These are phyloP conservation scores for Vulpes ferrilata DNA, from an alignment of 2,113 vertebrate species.

Conservation along the genomic window DNA sequence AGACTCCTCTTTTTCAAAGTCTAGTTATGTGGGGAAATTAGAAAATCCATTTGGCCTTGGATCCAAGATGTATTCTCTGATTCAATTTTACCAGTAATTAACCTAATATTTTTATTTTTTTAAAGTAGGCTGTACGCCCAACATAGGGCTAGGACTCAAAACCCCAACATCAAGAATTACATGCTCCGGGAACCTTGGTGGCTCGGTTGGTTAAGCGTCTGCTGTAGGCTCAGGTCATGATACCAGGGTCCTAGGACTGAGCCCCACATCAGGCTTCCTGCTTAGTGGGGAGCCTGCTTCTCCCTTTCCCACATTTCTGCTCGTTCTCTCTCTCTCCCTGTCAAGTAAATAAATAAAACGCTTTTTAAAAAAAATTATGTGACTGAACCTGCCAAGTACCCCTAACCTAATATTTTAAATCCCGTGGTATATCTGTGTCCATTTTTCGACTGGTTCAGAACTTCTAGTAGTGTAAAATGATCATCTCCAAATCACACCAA, in stretches of 20 bases:
- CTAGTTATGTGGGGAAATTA: background rate
- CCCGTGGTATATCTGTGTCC: background rate
- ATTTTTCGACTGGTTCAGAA: background rate
- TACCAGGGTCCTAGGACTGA: background rate
- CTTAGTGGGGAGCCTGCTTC: background rate
- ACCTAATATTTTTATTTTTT: background rate
- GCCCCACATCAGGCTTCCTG: background rate
- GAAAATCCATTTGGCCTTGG: slow-evolving; percentile 16
- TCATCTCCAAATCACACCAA: background rate
- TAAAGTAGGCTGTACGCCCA: background rate
- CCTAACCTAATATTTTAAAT: background rate
- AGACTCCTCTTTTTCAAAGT: background rate
- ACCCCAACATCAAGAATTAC: background rate
- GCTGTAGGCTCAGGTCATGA: background rate
- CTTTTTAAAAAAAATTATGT: background rate
- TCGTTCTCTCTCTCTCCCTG: background rate
- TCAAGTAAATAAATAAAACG: background rate
- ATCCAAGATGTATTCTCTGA: background rate
- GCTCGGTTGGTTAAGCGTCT: background rate
- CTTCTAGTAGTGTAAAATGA: background rate
- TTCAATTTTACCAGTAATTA: background rate
- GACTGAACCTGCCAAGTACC: background rate
- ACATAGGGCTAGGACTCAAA: background rate
- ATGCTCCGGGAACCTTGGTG: background rate
- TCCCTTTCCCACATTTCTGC: background rate